A percentile compares a stretch with the other conserved stretches of the same genome.
These are phyloP conservation scores for Phycodurus eques DNA, from an alignment of 2,113 vertebrate genomes.

Conservation along the genomic window DNA sequence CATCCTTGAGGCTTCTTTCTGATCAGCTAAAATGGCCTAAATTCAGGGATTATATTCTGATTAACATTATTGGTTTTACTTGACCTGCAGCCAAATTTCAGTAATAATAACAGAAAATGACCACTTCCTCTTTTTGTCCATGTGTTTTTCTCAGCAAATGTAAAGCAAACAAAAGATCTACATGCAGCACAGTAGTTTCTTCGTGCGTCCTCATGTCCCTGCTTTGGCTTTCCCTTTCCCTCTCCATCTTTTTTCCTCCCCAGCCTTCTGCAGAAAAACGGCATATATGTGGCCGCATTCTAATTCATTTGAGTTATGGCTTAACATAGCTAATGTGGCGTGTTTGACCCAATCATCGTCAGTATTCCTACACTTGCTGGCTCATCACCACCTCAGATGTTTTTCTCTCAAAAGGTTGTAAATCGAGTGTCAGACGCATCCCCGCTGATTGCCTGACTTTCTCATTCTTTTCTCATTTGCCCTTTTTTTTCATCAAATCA, in stretches of 20 bases:
- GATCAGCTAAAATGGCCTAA: no score
- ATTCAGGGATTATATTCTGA: no score
- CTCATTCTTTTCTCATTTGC: background rate
- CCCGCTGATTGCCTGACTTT: constrained; percentile 5
- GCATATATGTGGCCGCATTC: constrained; percentile 29
- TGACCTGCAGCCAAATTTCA: no score
- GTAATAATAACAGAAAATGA: no score
- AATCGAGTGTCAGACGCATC: constrained; percentile 23
- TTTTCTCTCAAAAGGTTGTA: constrained; percentile 43
- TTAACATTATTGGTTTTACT: no score
- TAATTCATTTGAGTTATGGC: constrained; percentile 34
- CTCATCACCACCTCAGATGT: constrained; percentile 33
- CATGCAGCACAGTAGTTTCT: no score
- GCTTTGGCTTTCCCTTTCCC: background rate
- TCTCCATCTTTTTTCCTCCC: background rate
- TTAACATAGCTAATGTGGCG: constrained; percentile 32
- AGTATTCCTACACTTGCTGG: constrained; percentile 5
- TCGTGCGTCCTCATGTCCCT: background rate
- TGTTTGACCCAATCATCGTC: background rate
- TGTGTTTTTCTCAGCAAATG: no score
- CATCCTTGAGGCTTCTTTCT: no score
- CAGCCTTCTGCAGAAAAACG: constrained; percentile 12
- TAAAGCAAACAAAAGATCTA: no score
- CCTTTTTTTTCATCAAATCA: background rate
- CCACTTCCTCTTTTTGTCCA: no score